Base-by-base conservation (phyloP, 1,140 invertebrate species). In the Aphaenogaster floridana region DNA sequence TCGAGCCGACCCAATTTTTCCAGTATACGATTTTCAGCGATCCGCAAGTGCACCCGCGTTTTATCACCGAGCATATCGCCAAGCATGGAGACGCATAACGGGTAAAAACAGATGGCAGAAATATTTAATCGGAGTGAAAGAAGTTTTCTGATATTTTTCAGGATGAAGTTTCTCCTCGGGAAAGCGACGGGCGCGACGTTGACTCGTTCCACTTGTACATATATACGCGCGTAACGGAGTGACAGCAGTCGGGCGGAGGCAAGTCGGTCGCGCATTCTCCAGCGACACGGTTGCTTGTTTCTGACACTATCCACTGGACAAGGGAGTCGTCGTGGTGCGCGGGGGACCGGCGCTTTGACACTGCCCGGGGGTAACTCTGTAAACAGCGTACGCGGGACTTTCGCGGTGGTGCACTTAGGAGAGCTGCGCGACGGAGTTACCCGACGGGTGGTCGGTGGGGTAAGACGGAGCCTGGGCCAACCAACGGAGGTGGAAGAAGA, bases 341-440 rank as follows among this genome's bases (percentile, higher is more conserved):
- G 64, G 48, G 72, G 88, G 42, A 71, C 39, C 80, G 86, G 45
- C 81, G 89, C 89, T 91, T 90, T 91, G 89, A 91, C 90, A 86
- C 78, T 61, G 89, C 66, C 63, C 52, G 64, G 78, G 86, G 87
- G 76, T 86, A 90, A 91, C 87, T 90, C 86, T 15, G 90, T 79
- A 91, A 91, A 91, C 90, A 91, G 89, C 64, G 71, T 86, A 78
- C 71, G 72, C 71, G 89, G 87, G 89, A 91, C 89, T 88, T 86
- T 86, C 71, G 83, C 87, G 86, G 81, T n/a, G 86, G 71, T 91
- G 90, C 90, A 91, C 90, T 91, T 90, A 91, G 72, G 79, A 79
- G 85, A 74, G 89, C 61, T 78, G 76, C 77, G 59, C 71, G 64
- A 21, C 48, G 50, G 89, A 91, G 87, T 91, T 91, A 88, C 66